Evolutionary conservation across 1,140 invertebrate species (phyloP).

Genomic region (Neodiprion lecontei): DNA sequence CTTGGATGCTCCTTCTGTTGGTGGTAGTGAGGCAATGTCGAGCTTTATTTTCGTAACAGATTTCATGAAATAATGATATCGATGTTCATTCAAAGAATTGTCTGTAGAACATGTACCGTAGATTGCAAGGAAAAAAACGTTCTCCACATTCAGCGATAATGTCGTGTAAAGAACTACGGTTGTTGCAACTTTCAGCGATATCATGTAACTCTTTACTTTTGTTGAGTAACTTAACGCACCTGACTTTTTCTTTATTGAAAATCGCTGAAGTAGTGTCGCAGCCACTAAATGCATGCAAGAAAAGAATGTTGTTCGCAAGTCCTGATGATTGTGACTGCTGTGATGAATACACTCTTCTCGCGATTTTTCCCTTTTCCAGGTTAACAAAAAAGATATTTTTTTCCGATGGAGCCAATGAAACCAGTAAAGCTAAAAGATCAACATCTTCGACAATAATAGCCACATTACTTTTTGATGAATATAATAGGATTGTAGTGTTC

Average conservation of each 20-base stretch:
- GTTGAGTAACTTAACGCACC: constrained; percentile 11
- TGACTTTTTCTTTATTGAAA: constrained; percentile 28
- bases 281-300: constrained; percentile 32
- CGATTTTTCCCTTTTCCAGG: neutral
- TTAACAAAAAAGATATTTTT: constrained; percentile 9
- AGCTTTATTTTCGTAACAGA: too few species aligned
- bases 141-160: neutral
- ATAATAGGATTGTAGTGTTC: neutral
- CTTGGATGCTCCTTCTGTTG: too few species aligned
- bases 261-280: constrained; percentile 31
- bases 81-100: too few species aligned
- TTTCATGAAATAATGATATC: too few species aligned
- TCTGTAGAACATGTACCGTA: too few species aligned
- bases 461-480: neutral
- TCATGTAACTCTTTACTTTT: constrained; percentile 8
- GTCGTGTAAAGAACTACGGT: neutral
- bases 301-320: constrained; percentile 22
- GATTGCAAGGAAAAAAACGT: too few species aligned
- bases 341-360: constrained; percentile 12
- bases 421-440: neutral
- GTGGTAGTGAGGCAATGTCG: too few species aligned
- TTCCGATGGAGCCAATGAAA: neutral
- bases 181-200: constrained; percentile 9
- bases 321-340: constrained; percentile 3
- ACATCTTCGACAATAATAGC: neutral